Evolutionary conservation across 1,140 invertebrate species (phyloP).

Genomic region (Drosophila rufa): DNA sequence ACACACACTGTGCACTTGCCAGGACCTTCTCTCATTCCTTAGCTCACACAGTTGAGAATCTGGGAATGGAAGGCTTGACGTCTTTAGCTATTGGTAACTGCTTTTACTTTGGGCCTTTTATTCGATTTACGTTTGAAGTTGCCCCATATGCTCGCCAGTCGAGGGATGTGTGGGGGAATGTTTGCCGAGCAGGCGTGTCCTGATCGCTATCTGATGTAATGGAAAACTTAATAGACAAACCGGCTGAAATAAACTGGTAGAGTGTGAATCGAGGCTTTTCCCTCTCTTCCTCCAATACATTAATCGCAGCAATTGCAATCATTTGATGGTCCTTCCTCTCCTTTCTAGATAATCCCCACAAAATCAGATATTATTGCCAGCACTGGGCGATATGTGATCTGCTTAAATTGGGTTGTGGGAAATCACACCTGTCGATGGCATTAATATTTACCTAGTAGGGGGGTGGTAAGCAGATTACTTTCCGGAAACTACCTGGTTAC

Average conservation of each 20-base stretch:
- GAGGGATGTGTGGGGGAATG: slow-evolving; percentile 2
- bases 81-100: slow-evolving; percentile 73
- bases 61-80: slow-evolving; percentile 51
- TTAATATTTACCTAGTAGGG: slow-evolving; percentile 3
- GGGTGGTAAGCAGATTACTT: slow-evolving; percentile 36
- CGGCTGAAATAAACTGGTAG: slow-evolving; percentile 11
- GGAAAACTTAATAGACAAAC: slow-evolving; percentile 75
- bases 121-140: slow-evolving; percentile 82
- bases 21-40: slow-evolving; percentile 24
- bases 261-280: not conserved
- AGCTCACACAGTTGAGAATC: not conserved
- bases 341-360: slow-evolving; percentile 20
- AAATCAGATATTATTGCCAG: slow-evolving; percentile 41
- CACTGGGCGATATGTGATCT: slow-evolving; percentile 34
- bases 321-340: slow-evolving; percentile 20
- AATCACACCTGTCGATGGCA: slow-evolving; percentile 33
- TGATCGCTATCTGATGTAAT: slow-evolving; percentile 73
- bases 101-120: slow-evolving; percentile 80
- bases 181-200: slow-evolving; percentile 41
- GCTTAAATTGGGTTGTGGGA: slow-evolving; percentile 32
- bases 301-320: slow-evolving; percentile 49
- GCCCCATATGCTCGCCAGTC: slow-evolving; percentile 33
- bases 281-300: not conserved
- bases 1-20: slow-evolving; percentile 34
- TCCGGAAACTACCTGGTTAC: not conserved